These are phyloP conservation scores for Ahaetulla prasina DNA, from an alignment of 2,113 vertebrate genomes.

Conservation along the genomic window DNA sequence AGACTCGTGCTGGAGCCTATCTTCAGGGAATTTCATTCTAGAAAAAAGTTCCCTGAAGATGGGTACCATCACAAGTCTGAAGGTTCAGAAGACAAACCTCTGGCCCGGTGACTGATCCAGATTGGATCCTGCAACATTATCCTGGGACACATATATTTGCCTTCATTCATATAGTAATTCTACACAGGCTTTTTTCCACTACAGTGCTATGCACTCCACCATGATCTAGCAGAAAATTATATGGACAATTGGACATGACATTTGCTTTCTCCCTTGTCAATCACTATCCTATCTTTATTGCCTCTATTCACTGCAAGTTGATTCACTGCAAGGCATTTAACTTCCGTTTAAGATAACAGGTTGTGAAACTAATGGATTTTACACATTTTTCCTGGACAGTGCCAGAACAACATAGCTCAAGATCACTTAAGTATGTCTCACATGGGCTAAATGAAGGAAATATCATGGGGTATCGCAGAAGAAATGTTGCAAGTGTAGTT, in stretches of 20 bases:
- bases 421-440: background rate
- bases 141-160: no score
- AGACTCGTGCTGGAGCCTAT: no score
- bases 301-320: background rate
- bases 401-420: background rate
- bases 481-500: background rate
- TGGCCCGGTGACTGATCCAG: no score
- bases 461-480: background rate
- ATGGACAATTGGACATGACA: background rate
- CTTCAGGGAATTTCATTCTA: no score
- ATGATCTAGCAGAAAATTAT: background rate
- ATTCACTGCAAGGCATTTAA: background rate
- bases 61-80: no score
- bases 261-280: background rate
- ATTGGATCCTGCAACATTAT: no score
- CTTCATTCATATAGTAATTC: background rate
- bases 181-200: background rate
- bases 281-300: background rate
- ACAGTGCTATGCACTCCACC: background rate
- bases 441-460: background rate
- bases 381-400: background rate
- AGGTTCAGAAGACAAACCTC: no score
- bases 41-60: no score
- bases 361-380: background rate
- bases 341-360: background rate